A percentile compares a stretch with the other conserved stretches of the same genome.
phyloP scores from a whole-genome alignment of 2,797 vertebrate species.

The Acipenser ruthenus region DNA sequence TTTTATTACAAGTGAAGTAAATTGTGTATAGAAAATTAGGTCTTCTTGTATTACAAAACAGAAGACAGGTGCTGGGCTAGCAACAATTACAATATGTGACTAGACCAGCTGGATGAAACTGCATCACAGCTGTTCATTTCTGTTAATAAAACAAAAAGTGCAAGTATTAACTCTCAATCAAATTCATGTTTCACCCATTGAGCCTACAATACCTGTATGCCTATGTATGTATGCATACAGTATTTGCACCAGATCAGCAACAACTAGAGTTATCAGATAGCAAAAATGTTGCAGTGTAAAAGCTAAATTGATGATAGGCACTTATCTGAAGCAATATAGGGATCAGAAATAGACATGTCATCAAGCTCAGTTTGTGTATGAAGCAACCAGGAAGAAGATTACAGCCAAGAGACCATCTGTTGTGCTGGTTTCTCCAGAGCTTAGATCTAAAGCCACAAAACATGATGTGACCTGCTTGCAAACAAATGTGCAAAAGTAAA shows the following conservation, averaged over 20 bases:
- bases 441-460: neutral
- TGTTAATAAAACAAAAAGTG: neutral
- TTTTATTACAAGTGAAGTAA: conserved; percentile 2
- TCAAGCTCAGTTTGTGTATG: neutral
- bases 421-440: neutral
- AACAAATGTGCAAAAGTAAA: neutral
- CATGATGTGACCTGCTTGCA: neutral
- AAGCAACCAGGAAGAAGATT: neutral
- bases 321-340: too few relatives aligned
- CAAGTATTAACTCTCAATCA: neutral
- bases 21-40: conserved; percentile 3
- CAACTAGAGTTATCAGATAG: too few relatives aligned
- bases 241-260: too few relatives aligned
- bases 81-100: neutral
- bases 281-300: too few relatives aligned
- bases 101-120: neutral
- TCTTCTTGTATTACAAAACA: neutral
- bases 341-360: too few relatives aligned
- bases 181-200: too few relatives aligned
- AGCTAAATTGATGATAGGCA: too few relatives aligned
- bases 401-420: neutral
- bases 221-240: too few relatives aligned
- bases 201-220: too few relatives aligned
- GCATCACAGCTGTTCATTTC: conserved; percentile 2
- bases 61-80: conserved; percentile 1